Conservation (phyloP, 2,888 invertebrate species). For the Muscina levida region DNA sequence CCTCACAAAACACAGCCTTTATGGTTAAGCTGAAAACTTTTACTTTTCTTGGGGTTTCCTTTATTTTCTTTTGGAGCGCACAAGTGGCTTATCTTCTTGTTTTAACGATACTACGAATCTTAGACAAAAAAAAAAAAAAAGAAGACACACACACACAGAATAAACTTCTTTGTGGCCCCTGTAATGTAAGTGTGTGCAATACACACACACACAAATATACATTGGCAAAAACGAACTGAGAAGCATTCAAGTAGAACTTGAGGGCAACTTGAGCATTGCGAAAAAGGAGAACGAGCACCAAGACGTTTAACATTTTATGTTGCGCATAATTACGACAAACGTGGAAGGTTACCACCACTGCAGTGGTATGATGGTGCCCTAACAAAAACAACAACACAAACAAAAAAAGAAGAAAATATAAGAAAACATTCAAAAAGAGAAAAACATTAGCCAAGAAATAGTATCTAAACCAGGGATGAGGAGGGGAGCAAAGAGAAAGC, state of each 20-base stretch:
- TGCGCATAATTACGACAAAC: slow-evolving; percentile 54
- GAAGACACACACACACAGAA: neutral
- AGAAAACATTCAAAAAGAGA: too few species aligned
- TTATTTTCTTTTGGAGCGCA: neutral
- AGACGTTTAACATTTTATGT: slow-evolving; percentile 56
- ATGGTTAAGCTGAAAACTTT: slow-evolving; percentile 54
- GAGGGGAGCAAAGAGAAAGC: too few species aligned
- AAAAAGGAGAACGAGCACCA: too few species aligned
- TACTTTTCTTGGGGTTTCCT: neutral
- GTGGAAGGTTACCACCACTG: slow-evolving; percentile 54
- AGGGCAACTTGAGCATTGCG: too few species aligned
- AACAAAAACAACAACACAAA: neutral
- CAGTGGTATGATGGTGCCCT: slow-evolving; percentile 49
- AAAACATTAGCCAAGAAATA: too few species aligned
- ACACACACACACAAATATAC: neutral
- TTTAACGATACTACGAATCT: neutral
- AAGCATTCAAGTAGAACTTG: too few species aligned
- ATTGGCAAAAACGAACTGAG: too few species aligned
- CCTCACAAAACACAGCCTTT: slow-evolving; percentile 18
- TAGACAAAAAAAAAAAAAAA: neutral
- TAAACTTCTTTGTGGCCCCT: too few species aligned
- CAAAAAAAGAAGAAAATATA: too few species aligned
- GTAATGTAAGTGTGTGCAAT: too few species aligned
- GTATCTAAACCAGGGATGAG: too few species aligned
- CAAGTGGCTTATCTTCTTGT: slow-evolving; percentile 17